Conservation (phyloP, 2,888 invertebrate genomes). For the Lasioglossum malachurum region DNA sequence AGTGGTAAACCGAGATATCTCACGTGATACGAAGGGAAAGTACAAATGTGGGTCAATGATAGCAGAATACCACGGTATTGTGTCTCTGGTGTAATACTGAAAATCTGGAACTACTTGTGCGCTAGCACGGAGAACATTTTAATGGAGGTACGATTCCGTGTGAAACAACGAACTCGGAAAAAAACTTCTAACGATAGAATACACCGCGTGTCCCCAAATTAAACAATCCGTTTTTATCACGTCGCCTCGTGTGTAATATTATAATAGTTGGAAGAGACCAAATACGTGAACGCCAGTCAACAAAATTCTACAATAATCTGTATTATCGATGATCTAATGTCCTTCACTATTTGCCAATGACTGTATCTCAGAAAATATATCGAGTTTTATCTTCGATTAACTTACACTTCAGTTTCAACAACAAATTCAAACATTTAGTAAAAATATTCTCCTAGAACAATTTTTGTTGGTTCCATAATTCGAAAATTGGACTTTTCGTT, state of each 20-base stretch:
- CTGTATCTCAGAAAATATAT: no score
- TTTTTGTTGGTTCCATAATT: no score
- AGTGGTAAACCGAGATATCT: slow-evolving; percentile 72
- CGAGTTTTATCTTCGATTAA: no score
- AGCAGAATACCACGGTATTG: slow-evolving; percentile 50
- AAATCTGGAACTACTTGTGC: slow-evolving; percentile 27
- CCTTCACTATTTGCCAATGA: no score
- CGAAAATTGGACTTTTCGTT: neutral
- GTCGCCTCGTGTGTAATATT: neutral
- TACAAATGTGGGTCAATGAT: slow-evolving; percentile 59
- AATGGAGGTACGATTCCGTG: neutral
- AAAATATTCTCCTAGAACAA: no score
- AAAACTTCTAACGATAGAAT: neutral
- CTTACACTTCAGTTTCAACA: no score
- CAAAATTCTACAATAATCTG: neutral
- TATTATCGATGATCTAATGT: no score
- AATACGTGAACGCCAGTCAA: neutral
- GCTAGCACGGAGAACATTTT: slow-evolving; percentile 14
- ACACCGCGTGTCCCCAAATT: neutral
- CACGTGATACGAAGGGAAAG: slow-evolving; percentile 69
- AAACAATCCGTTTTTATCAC: neutral
- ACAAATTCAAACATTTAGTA: no score
- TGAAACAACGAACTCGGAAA: neutral
- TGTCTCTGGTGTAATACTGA: slow-evolving; percentile 30
- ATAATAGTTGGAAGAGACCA: neutral